These are phyloP conservation scores for Zaprionus obscuricornis DNA, from an alignment of 2,888 invertebrate genomes.

Conservation along the genomic window DNA sequence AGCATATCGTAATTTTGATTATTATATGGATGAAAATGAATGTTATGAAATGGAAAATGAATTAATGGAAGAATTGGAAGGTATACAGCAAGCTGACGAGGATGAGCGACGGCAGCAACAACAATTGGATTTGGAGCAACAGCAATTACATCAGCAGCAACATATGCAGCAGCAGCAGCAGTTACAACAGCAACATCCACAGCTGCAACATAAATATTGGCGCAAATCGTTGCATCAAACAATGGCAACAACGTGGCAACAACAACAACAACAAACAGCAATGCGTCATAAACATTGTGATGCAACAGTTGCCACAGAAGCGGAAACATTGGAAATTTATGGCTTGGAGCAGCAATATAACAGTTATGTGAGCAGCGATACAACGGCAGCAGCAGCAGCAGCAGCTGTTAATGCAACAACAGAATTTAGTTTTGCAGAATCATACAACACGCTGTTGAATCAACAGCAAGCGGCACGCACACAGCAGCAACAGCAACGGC, in stretches of 20 bases:
- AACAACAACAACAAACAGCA: conserved; percentile 9
- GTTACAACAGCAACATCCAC: conserved; percentile 8
- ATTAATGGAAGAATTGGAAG: conserved; percentile 7
- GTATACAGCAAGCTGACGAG: conserved; percentile 17
- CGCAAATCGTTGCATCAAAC: conserved; percentile 46
- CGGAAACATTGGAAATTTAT: conserved; percentile 12
- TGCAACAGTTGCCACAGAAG: conserved; percentile 11
- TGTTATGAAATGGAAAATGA: conserved; percentile 29
- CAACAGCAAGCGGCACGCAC: conserved; percentile 53
- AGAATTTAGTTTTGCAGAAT: conserved; percentile 81
- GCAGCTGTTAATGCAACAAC: conserved; percentile 37
- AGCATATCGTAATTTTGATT: conserved; percentile 75
- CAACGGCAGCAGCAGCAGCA: no score
- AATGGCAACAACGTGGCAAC: conserved; percentile 33
- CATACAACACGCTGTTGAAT: conserved; percentile 80
- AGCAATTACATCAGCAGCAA: background rate
- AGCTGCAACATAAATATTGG: conserved; percentile 37
- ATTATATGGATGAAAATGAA: conserved; percentile 67
- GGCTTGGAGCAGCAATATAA: conserved; percentile 47
- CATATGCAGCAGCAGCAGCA: conserved; percentile 23
- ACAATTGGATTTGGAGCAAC: background rate
- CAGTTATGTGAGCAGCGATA: conserved; percentile 30
- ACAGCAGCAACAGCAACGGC: conserved; percentile 36
- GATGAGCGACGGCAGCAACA: conserved; percentile 6
- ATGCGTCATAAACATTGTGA: background rate